Evolutionary conservation across 2,888 invertebrate species (phyloP).

Genomic region (Scaptomyza parva): DNA sequence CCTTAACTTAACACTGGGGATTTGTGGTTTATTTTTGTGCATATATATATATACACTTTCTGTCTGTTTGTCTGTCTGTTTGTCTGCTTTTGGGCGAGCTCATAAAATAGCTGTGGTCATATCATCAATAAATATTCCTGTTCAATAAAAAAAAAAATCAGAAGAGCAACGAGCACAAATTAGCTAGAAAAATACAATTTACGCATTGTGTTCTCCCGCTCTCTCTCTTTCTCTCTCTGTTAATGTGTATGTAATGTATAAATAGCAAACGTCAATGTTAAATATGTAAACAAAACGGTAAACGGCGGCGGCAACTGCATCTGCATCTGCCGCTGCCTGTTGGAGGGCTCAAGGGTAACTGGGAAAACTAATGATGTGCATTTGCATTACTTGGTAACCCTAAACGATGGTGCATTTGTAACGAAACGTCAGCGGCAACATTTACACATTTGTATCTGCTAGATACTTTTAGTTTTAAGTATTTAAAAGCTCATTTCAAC

Average conservation of each 20-base stretch:
- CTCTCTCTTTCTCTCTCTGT: neutral
- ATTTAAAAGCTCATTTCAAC: conserved; percentile 73
- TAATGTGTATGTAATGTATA: conserved; percentile 47
- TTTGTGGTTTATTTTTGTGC: conserved; percentile 74
- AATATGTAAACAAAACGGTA: conserved; percentile 67
- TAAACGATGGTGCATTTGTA: conserved; percentile 65
- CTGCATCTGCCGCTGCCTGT: conserved; percentile 3
- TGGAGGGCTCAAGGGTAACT: conserved; percentile 21
- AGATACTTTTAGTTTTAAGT: conserved; percentile 36
- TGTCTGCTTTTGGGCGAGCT: conserved; percentile 44
- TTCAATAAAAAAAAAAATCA: conserved; percentile 74
- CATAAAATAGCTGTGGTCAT: conserved; percentile 78
- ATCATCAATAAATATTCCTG: conserved; percentile 73
- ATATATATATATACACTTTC: conserved; percentile 6
- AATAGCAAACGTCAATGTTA: conserved; percentile 58
- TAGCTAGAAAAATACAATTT: conserved; percentile 63
- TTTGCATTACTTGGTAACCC: conserved; percentile 61
- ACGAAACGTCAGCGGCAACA: conserved; percentile 46
- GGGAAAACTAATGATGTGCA: conserved; percentile 26
- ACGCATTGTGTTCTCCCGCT: conserved; percentile 37
- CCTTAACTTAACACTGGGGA: conserved; percentile 56
- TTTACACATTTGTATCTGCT: conserved; percentile 17
- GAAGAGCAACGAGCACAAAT: conserved; percentile 64
- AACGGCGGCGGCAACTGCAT: conserved; percentile 1
- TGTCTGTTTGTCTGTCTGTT: neutral